A percentile compares a stretch with the other conserved stretches of the same genome.
phyloP scores from a whole-genome alignment of 2,888 invertebrate genomes.

The Encarsia formosa region DNA sequence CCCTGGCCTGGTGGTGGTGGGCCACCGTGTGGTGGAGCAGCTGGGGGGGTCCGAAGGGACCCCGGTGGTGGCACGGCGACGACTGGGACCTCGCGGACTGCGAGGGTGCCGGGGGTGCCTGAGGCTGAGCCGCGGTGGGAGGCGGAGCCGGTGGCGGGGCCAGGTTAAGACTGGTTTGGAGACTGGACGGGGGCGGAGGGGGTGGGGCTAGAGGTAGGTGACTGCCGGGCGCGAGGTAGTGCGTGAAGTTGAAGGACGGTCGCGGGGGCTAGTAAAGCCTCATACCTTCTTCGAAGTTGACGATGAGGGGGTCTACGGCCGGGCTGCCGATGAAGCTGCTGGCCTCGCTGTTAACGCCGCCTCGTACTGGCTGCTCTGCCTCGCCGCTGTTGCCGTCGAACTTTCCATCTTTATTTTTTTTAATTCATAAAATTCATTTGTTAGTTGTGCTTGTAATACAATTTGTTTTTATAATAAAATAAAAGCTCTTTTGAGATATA shows the following conservation, averaged over 20 bases:
- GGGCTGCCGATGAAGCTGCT: slow-evolving; percentile 49
- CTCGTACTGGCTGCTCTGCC: slow-evolving; percentile 47
- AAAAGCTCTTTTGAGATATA: too few species aligned
- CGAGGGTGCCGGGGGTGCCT: slow-evolving; percentile 30
- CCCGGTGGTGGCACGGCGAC: slow-evolving; percentile 27
- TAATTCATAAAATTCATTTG: too few species aligned
- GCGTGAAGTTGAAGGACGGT: slow-evolving; percentile 50
- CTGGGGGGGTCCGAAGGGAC: slow-evolving; percentile 29
- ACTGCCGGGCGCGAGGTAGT: slow-evolving; percentile 50
- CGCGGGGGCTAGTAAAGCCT: slow-evolving; percentile 63
- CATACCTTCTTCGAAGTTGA: slow-evolving; percentile 81
- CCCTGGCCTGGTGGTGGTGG: slow-evolving; percentile 10
- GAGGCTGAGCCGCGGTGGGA: slow-evolving; percentile 29
- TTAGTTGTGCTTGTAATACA: too few species aligned
- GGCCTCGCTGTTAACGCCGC: slow-evolving; percentile 46
- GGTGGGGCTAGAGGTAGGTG: slow-evolving; percentile 40
- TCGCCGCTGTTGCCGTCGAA: slow-evolving; percentile 47
- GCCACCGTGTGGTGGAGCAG: slow-evolving; percentile 9
- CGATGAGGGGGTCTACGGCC: slow-evolving; percentile 69
- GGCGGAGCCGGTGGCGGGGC: slow-evolving; percentile 21
- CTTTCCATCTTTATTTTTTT: slow-evolving; percentile 41
- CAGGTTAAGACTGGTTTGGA: slow-evolving; percentile 46
- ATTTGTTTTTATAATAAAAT: too few species aligned
- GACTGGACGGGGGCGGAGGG: too few species aligned
- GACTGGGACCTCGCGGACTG: slow-evolving; percentile 20